Evolutionary conservation across 2,888 invertebrate genomes (phyloP).

Genomic region (Xanthorhoe spadicearia): DNA sequence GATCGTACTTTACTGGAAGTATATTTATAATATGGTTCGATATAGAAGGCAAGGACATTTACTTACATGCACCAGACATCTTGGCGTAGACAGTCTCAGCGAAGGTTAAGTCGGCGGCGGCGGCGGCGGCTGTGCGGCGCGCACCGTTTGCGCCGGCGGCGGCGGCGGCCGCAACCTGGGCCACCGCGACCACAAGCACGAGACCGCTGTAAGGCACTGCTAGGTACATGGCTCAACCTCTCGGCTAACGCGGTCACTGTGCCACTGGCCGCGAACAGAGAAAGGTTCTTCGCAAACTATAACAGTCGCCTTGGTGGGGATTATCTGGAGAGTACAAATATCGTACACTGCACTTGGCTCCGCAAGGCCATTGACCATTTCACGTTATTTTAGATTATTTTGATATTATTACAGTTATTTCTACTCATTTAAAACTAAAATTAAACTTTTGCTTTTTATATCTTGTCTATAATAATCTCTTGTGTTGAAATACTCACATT

Average conservation of each 20-base stretch:
- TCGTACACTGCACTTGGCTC: conserved; percentile 54
- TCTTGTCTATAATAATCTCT: too few species aligned
- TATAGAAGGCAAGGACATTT: conserved; percentile 45
- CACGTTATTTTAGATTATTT: conserved; percentile 11
- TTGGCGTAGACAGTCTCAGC: conserved; percentile 74
- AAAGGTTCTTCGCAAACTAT: conserved; percentile 67
- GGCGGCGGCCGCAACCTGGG: conserved; percentile 42
- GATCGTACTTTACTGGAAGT: background rate
- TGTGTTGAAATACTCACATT: too few species aligned
- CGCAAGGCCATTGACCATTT: conserved; percentile 56
- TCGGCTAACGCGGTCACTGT: conserved; percentile 77
- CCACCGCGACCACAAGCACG: conserved; percentile 57
- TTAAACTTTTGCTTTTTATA: too few species aligned
- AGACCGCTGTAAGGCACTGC: conserved; percentile 49
- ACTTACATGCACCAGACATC: conserved; percentile 79
- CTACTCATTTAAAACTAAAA: background rate
- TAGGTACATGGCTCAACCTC: conserved; percentile 73
- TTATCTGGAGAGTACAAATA: conserved; percentile 64
- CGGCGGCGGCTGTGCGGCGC: conserved; percentile 43
- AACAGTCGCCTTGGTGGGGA: conserved; percentile 66
- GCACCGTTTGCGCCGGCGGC: conserved; percentile 36
- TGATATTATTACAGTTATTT: conserved; percentile 1
- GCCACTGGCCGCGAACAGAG: conserved; percentile 76
- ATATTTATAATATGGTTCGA: conserved; percentile 6
- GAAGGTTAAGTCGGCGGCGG: conserved; percentile 63